Evolutionary conservation across 1,140 invertebrate species (phyloP).

Genomic region (Polyergus mexicanus): DNA sequence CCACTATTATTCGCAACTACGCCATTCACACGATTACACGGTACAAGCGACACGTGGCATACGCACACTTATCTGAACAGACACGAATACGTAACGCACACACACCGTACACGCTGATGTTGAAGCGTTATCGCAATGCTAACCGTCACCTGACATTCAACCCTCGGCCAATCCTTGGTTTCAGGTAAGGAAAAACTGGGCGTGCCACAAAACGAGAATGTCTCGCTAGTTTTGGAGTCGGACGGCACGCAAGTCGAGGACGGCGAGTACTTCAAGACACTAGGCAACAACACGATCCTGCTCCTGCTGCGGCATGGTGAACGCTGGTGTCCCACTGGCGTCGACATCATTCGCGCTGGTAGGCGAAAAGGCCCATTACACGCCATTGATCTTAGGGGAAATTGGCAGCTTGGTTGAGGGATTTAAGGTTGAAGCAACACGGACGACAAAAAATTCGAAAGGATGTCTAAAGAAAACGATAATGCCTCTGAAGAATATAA

Average conservation of each 20-base stretch:
- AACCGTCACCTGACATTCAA: conserved; percentile 22
- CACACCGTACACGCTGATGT: not conserved
- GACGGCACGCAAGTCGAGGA: conserved; percentile 98
- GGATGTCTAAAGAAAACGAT: not conserved
- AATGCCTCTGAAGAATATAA: not conserved
- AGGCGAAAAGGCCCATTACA: conserved; percentile 60
- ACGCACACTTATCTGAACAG: not conserved
- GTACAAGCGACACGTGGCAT: conserved; percentile 56
- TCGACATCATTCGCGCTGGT: conserved; percentile 97
- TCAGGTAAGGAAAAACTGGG: conserved; percentile 96
- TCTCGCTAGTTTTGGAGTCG: conserved; percentile 95
- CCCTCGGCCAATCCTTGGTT: conserved; percentile 33
- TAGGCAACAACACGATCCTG: conserved; percentile 96
- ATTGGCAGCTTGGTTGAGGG: conserved; percentile 58
- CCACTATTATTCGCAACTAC: conserved; percentile 57
- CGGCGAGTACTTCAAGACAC: conserved; percentile 96
- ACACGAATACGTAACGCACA: not conserved
- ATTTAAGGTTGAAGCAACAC: conserved; percentile 26
- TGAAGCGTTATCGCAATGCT: conserved; percentile 33
- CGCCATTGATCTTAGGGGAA: conserved; percentile 37
- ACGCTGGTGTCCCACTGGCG: conserved; percentile 95
- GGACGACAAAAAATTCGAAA: conserved; percentile 6
- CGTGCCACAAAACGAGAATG: conserved; percentile 93
- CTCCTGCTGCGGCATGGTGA: conserved; percentile 95
- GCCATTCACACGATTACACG: conserved; percentile 55